These are phyloP conservation scores for Diabrotica undecimpunctata DNA, from an alignment of 1,140 invertebrate genomes.

Conservation along the genomic window DNA sequence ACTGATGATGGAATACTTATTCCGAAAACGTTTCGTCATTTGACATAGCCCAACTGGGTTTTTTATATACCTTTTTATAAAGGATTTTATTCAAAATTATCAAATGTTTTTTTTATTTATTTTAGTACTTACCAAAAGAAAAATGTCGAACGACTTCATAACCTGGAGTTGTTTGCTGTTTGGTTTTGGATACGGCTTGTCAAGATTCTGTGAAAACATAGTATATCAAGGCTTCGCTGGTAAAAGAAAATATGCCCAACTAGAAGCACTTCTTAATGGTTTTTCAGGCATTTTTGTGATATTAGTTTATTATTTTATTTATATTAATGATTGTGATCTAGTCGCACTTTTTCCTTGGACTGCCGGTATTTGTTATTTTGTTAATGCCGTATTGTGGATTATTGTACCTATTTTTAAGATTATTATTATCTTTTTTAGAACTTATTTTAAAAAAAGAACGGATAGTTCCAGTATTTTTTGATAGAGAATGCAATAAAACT, in stretches of 20 bases:
- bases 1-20: too few relatives aligned
- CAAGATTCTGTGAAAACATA: constrained; percentile 29
- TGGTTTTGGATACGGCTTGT: constrained; percentile 36
- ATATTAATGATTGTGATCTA: constrained; percentile 27
- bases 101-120: constrained; percentile 3
- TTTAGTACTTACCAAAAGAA: constrained; percentile 28
- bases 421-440: constrained; percentile 11
- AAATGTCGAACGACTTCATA: constrained; percentile 34
- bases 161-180: constrained; percentile 34
- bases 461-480: neutral
- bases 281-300: constrained; percentile 31
- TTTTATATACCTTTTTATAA: too few relatives aligned
- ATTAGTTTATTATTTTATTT: constrained; percentile 37
- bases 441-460: constrained; percentile 8
- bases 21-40: too few relatives aligned
- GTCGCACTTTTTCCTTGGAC: constrained; percentile 5
- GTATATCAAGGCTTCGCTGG: constrained; percentile 29
- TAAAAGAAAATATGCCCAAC: constrained; percentile 26
- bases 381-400: constrained; percentile 30
- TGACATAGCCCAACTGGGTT: too few relatives aligned
- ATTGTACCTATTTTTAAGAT: constrained; percentile 22
- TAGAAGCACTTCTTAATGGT: constrained; percentile 31
- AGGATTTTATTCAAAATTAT: too few relatives aligned
- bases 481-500: neutral
- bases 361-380: constrained; percentile 24